Base-by-base conservation (phyloP, 1,140 invertebrate species). In the Scaptomyza hsui region DNA sequence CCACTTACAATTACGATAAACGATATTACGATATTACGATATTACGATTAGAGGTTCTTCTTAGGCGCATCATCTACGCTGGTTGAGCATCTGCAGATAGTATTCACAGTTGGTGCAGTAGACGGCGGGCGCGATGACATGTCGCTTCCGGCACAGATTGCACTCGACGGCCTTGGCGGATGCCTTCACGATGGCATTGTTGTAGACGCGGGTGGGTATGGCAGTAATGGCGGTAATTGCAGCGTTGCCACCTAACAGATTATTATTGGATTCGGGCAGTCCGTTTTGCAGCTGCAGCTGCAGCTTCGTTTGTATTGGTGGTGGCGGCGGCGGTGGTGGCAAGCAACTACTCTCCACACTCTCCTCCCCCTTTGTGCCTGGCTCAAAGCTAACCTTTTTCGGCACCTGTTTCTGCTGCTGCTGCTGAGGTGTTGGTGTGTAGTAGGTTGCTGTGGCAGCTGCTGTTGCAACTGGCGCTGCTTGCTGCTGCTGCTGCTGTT, bases 51-150 rank as follows among this genome's bases (percentile, higher is more conserved):
- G 32, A 29, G 7, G n/a, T 4, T 39, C n/a, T n/a, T n/a, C n/a
- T 2, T 4, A 15, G 13, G n/a, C n/a, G 10, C 26, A 85, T 82
- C 85, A 91, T 73, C 89, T 88, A 29, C 89, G 77, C 64, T 85
- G 90, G 48, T 91, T 91, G 2, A 91, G 78, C 90, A 91, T 91
- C 65, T 96, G 96, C 95, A 98, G 96, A 82, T 98, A 98, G 93
- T 96, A 97, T 85, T 97, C 96, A 92, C 97, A 98, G 90, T 97
- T 96, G 12, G 94, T 93, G 92, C 97, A 98, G 89, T 97, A 98
- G 32, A 95, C 93, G 9, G 95, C 94, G 0, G 95, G 94, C 19
- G 95, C 93, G 3, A 93, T 93, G 3, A 97, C 94, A 63, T 94
- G 93, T 85, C 97, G 96, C 86, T 97, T 97, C 19, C 96, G 93